These are phyloP conservation scores for Thunnus thynnus DNA, from an alignment of 2,113 vertebrate genomes.

Conservation along the genomic window DNA sequence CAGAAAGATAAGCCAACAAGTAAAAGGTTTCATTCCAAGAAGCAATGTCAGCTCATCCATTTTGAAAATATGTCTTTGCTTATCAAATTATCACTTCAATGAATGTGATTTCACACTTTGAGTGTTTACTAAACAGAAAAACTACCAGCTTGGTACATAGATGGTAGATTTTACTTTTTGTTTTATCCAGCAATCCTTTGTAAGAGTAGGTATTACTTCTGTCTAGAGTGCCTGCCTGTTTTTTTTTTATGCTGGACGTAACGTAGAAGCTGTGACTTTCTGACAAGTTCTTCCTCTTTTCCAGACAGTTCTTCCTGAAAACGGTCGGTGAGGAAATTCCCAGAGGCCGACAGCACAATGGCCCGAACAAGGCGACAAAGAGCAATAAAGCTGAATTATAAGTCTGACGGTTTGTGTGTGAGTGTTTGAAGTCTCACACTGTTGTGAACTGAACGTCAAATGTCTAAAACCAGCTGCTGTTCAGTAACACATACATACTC, in stretches of 20 bases:
- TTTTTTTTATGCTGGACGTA: conserved; percentile 23
- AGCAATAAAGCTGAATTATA: conserved; percentile 80
- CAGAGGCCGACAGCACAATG: conserved; percentile 47
- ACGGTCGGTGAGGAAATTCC: conserved; percentile 58
- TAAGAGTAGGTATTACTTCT: conserved; percentile 17
- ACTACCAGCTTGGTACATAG: conserved; percentile 27
- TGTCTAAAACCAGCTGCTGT: conserved; percentile 80
- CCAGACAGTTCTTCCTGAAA: conserved; percentile 53
- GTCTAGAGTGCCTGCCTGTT: not conserved
- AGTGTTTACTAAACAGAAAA: conserved; percentile 58
- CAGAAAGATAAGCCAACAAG: not conserved
- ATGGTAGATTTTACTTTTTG: conserved; percentile 44
- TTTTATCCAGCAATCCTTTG: conserved; percentile 28
- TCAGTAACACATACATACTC: conserved; percentile 48
- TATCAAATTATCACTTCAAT: conserved; percentile 41
- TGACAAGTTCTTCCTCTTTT: conserved; percentile 56
- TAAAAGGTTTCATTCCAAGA: conserved; percentile 14
- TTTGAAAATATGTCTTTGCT: conserved; percentile 40
- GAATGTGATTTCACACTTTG: conserved; percentile 31
- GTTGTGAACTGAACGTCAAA: conserved; percentile 61
- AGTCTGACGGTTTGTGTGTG: conserved; percentile 51
- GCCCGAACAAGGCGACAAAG: conserved; percentile 56
- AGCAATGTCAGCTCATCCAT: not conserved
- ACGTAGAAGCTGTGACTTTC: conserved; percentile 27
- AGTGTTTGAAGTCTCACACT: conserved; percentile 73